Base-by-base conservation (phyloP, 2,797 vertebrate genomes). In the Rhinophrynus dorsalis region DNA sequence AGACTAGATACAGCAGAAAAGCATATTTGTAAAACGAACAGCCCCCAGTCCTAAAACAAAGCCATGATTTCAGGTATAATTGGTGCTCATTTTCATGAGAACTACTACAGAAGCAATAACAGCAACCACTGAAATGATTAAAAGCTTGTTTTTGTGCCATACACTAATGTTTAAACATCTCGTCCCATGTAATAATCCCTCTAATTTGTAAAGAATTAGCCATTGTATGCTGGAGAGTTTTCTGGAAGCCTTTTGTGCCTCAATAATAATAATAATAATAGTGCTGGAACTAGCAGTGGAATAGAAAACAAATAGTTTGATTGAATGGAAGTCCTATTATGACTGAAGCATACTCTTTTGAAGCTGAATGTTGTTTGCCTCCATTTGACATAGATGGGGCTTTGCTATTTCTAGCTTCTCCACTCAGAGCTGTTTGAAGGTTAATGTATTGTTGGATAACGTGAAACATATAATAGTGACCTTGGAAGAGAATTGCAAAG, bases 341-440 rank as follows among this genome's bases (percentile, higher is more conserved):
- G 76, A 38, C 21, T 67, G 11, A 0, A 0, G 37, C 75, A 26
- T 67, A 68, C 69, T 80, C 69, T 76, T 77, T 74, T 48, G 75
- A 82, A 80, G 67, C 40, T 72, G 74, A 64, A 50, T 73, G 55
- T 63, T 68, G 69, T 82, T 80, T 79, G 54, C 78, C 69, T 80
- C 82, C 77, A 75, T 78, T 64, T 57, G 78, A 37, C 12, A 67
- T 62, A 56, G 62, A 77, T 67, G 57, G 66, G 59, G 63, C 70
- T 72, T 76, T 71, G 67, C 57, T 67, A 51, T 82, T 80, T 79
- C 75, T 76, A 70, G 58, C 18, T 75, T 74, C 75, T 68, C 71
- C 79, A 75, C 73, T 74, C 12, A 80, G 70, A 76, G 68, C 33
- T 29, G 72, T 82, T 80, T 79, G 76, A 82, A 82, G 76, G 76